phyloP scores from a whole-genome alignment of 2,797 vertebrate species.

The Pangasius macronema region DNA sequence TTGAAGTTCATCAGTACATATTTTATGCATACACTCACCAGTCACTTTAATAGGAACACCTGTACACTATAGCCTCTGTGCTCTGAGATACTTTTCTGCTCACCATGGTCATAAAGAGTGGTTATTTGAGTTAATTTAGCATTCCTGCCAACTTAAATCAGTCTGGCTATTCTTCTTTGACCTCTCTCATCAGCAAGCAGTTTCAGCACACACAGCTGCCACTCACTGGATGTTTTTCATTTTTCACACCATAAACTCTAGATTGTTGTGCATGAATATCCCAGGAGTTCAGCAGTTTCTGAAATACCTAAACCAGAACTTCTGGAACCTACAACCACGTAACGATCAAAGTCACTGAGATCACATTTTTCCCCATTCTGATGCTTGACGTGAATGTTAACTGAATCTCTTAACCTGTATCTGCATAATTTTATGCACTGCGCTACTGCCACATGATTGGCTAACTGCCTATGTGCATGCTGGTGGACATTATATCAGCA shows the following conservation, averaged over 20 bases:
- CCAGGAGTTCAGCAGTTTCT: background rate
- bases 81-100: background rate
- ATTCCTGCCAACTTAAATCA: background rate
- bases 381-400: background rate
- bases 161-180: background rate
- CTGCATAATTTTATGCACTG: background rate
- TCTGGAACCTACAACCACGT: background rate
- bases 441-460: background rate
- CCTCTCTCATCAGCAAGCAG: background rate
- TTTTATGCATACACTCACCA: background rate
- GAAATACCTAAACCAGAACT: background rate
- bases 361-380: background rate
- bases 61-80: background rate
- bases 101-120: background rate
- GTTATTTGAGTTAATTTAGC: background rate
- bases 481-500: background rate
- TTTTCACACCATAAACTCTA: background rate
- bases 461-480: background rate
- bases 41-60: background rate
- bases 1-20: background rate
- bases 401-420: background rate
- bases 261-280: background rate
- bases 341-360: background rate
- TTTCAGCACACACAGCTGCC: background rate
- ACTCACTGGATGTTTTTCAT: background rate